Evolutionary conservation across 2,113 vertebrate species (phyloP).

Genomic region (Myiozetetes cayanensis): DNA sequence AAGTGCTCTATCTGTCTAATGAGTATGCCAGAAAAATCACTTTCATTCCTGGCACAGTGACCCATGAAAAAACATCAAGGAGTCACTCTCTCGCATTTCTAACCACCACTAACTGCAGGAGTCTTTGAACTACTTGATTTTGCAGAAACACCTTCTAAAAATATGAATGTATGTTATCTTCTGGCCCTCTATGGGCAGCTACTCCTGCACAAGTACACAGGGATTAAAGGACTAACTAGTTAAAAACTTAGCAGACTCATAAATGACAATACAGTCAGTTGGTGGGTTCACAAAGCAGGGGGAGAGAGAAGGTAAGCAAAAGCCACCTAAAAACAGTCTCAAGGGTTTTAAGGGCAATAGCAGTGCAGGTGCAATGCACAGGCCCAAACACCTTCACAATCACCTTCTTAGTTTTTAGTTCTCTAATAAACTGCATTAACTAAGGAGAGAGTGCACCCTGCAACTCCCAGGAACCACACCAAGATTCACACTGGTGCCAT

Average conservation of each 20-base stretch:
- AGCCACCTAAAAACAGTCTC: neutral
- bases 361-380: neutral
- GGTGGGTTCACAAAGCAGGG: neutral
- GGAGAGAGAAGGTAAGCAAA: neutral
- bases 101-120: neutral
- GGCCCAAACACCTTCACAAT: neutral
- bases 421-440: neutral
- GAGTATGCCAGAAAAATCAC: neutral
- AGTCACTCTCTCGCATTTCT: neutral
- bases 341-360: neutral
- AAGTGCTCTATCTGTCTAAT: neutral
- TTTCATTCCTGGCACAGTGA: neutral
- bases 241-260: neutral
- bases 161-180: neutral
- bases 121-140: neutral
- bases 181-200: neutral
- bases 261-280: neutral
- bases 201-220: neutral
- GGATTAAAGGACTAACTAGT: neutral
- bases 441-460: fast-evolving
- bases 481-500: neutral
- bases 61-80: neutral
- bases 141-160: neutral
- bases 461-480: neutral
- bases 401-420: neutral